Evolutionary conservation across 2,888 invertebrate species (phyloP).

Genomic region (Quadriops clusia): DNA sequence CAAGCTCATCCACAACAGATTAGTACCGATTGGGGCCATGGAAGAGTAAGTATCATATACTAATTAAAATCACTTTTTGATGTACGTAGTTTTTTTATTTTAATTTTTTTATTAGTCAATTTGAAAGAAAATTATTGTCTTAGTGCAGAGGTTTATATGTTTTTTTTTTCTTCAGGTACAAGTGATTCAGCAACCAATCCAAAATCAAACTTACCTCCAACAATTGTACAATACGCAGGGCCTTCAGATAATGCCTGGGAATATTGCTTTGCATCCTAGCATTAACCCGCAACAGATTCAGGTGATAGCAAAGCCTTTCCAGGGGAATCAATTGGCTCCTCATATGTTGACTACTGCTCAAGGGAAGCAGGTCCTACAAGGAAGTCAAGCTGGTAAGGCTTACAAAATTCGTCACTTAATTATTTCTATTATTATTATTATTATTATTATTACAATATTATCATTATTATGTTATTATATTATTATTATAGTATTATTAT

Average conservation of each 20-base stretch:
- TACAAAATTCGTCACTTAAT: no score
- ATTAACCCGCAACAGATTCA: constrained; percentile 69
- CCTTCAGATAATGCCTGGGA: constrained; percentile 69
- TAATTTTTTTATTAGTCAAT: constrained; percentile 1
- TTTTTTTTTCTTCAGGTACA: constrained; percentile 50
- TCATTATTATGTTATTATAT: no score
- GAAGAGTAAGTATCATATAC: constrained; percentile 35
- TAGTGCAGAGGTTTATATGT: no score
- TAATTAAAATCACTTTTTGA: constrained; percentile 1
- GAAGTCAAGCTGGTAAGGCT: constrained; percentile 46
- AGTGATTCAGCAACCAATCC: constrained; percentile 71
- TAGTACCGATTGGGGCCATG: constrained; percentile 55
- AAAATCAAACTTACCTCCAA: constrained; percentile 63
- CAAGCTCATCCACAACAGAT: constrained; percentile 50
- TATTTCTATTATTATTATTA: no score
- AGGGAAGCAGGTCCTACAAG: constrained; percentile 59
- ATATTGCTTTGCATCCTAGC: constrained; percentile 62
- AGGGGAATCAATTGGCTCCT: constrained; percentile 61
- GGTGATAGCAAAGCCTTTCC: constrained; percentile 79
- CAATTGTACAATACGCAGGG: constrained; percentile 73
- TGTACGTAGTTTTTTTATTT: neutral
- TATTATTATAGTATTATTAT: no score
- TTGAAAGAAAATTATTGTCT: constrained; percentile 2
- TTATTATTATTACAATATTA: no score
- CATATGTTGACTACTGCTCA: constrained; percentile 71